phyloP scores from a whole-genome alignment of 2,797 vertebrate genomes.

The Acipenser oxyrinchus region DNA sequence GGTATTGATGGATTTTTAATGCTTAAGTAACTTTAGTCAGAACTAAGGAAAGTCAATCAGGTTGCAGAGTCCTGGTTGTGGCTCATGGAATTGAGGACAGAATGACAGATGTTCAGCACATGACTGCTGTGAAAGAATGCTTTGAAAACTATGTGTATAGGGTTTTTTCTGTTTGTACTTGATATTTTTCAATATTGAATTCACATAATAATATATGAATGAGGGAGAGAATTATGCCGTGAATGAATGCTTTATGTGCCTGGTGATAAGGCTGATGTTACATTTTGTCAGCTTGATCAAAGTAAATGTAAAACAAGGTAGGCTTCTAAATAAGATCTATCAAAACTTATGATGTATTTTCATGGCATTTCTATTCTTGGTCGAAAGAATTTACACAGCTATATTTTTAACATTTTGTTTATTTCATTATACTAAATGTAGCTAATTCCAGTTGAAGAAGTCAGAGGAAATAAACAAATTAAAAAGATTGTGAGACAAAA shows the following conservation, averaged over 20 bases:
- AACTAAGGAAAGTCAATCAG: conserved; percentile 75
- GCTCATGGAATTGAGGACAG: conserved; percentile 75
- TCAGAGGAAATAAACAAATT: too few species aligned
- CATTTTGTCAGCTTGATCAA: too few species aligned
- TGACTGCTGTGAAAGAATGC: conserved; percentile 76
- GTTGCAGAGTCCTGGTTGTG: conserved; percentile 72
- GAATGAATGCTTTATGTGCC: background rate
- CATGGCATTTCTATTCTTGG: too few species aligned
- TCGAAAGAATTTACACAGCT: too few species aligned
- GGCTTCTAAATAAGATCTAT: too few species aligned
- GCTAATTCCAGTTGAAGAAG: too few species aligned
- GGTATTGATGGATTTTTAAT: conserved; percentile 74
- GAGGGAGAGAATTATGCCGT: background rate
- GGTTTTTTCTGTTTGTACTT: conserved; percentile 12
- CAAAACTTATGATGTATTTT: too few species aligned
- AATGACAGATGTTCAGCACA: conserved; percentile 82
- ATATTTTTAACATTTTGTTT: too few species aligned
- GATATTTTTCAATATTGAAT: conserved; percentile 19
- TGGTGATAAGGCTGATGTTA: too few species aligned
- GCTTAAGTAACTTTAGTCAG: conserved; percentile 58
- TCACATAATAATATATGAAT: conserved; percentile 14
- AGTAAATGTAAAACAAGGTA: too few species aligned
- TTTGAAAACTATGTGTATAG: conserved; percentile 51
- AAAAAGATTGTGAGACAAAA: too few species aligned
- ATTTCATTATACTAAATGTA: too few species aligned